These are phyloP conservation scores for Drosophila diplacantha DNA, from an alignment of 2,888 invertebrate species.

Conservation along the genomic window DNA sequence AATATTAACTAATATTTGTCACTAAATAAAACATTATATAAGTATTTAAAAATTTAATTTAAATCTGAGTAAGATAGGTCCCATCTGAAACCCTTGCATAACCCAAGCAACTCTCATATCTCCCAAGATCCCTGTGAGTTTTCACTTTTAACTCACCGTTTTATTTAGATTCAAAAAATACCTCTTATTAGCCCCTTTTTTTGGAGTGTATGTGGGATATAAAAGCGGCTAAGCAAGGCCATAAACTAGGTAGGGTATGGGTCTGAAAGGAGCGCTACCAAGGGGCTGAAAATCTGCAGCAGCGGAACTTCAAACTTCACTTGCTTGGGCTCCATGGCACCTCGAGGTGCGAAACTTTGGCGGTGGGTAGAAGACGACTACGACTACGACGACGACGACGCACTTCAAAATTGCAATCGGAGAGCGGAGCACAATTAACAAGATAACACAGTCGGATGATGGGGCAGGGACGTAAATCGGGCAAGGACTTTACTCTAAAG, in stretches of 20 bases:
- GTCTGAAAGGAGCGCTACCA: background rate
- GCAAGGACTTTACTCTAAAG: background rate
- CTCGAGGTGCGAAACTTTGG: conserved; percentile 59
- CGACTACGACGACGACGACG: conserved; percentile 4
- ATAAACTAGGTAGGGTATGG: background rate
- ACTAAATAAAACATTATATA: no score
- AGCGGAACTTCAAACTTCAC: conserved; percentile 24
- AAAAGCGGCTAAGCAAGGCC: conserved; percentile 1
- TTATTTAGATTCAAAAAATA: background rate
- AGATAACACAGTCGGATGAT: conserved; percentile 48
- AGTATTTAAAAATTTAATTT: no score
- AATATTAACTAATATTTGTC: no score
- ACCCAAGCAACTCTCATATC: background rate
- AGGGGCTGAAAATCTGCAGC: background rate
- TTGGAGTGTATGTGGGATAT: background rate
- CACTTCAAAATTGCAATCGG: conserved; percentile 65
- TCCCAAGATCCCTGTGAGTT: background rate
- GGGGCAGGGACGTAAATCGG: conserved; percentile 5
- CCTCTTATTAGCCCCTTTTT: background rate
- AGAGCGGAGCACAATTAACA: conserved; percentile 60
- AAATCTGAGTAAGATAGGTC: no score
- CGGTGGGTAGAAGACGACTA: conserved; percentile 6
- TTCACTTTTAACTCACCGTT: background rate
- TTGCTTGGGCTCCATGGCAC: conserved; percentile 20
- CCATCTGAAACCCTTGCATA: background rate